Percentiles rank a stretch among this genome's conserved stretches.
phyloP scores from a whole-genome alignment of 2,888 invertebrate genomes.

The Ophion ventricosus region DNA sequence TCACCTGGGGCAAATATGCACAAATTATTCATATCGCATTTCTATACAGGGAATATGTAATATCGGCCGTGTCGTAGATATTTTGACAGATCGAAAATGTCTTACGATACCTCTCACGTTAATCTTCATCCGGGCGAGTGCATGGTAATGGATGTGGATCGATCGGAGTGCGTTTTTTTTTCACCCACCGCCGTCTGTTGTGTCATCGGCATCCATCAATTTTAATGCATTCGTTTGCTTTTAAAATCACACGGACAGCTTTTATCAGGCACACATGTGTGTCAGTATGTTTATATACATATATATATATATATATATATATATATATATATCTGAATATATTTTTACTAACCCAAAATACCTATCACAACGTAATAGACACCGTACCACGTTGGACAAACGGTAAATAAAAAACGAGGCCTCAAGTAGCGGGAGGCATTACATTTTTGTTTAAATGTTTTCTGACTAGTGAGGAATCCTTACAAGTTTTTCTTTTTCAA shows the following conservation, averaged over 20 bases:
- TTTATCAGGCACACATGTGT: constrained; percentile 10
- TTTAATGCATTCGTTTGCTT: constrained; percentile 48
- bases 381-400: constrained; percentile 3
- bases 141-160: constrained; percentile 61
- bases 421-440: neutral
- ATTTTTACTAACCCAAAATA: no score
- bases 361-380: no score
- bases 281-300: neutral
- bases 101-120: constrained; percentile 43
- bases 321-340: neutral
- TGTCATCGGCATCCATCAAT: constrained; percentile 62
- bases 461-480: neutral
- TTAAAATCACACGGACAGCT: constrained; percentile 33
- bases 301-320: neutral
- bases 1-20: neutral
- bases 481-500: neutral
- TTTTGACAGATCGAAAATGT: constrained; percentile 39
- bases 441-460: constrained; percentile 1
- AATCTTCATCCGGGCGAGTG: constrained; percentile 49
- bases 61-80: constrained; percentile 6
- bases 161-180: constrained; percentile 44
- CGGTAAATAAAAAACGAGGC: neutral
- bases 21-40: neutral
- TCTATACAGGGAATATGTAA: neutral
- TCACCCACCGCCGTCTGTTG: constrained; percentile 33